Percentiles rank a stretch among this genome's conserved stretches.
These are phyloP conservation scores for Hymenopus coronatus DNA, from an alignment of 2,888 invertebrate species.

Conservation along the genomic window DNA sequence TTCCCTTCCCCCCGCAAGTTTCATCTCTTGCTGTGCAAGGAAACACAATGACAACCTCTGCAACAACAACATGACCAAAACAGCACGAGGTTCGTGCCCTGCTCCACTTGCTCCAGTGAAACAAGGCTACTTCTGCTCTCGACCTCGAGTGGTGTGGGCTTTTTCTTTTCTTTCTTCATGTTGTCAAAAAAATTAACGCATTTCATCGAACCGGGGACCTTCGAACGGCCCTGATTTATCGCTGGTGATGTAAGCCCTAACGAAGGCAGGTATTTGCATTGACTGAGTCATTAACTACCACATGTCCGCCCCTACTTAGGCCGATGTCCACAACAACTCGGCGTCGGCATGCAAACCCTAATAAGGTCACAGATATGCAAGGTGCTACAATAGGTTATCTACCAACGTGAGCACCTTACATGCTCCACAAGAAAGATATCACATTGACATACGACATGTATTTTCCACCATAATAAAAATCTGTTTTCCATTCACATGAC, in stretches of 20 bases:
- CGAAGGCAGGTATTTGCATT: background rate
- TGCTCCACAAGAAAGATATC: no score
- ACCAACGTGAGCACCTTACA: no score
- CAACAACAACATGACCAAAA: no score
- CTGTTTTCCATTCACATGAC: no score
- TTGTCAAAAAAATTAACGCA: background rate
- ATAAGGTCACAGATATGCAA: no score
- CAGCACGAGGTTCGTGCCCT: background rate
- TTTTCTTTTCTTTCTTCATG: background rate
- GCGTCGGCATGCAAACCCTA: no score
- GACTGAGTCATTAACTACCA: background rate
- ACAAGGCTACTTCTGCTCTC: background rate
- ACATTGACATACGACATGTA: no score
- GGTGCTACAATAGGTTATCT: no score
- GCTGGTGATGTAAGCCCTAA: background rate
- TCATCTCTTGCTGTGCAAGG: no score
- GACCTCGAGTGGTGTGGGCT: background rate
- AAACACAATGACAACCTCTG: no score
- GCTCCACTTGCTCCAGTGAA: background rate
- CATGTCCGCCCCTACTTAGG: background rate
- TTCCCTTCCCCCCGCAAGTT: no score
- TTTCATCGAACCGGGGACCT: background rate
- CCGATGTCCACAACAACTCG: background rate
- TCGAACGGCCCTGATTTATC: background rate
- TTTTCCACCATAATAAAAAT: no score